Evolutionary conservation across 2,888 invertebrate genomes (phyloP), one percentile per base, ranked within the genome.

Genomic region (Mellilla xanthometata): DNA sequence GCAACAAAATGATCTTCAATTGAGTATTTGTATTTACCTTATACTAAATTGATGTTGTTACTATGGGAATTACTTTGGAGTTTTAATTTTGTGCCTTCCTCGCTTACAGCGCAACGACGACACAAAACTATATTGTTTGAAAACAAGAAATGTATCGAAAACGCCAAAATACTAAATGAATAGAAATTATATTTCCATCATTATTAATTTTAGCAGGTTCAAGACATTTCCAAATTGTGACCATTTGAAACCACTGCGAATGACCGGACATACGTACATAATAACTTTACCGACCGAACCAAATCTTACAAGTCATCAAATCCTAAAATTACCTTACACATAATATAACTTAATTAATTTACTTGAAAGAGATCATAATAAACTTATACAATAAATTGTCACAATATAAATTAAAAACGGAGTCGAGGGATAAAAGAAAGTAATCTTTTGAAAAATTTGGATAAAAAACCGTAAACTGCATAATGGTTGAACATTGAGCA

Each of bases 351-450:
- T 77, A 85, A 78, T 76, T 78, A 83, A 72, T 72, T 48, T 47
- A 47, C 32, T 46, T 78, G 83, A 86, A 88, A 85, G 89, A 89
- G 89, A 89, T 89, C 89, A 89, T 88, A 85, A 85, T 82, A 81
- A 77, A 82, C 87, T 88, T 89, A 89, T 62, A 83, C 76, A 70
- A 80, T 46, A 82, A 24, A 78, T 78, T 79, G 83, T 83, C 83
- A 81, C 81, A 76, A 72, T 76, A 76, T 73, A 76, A 74, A 72
- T 76, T 24, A 78, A 76, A 72, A 77, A 76, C 62, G 53, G 52
- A 49, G 45, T 53, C 22, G 24, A 29, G 31, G 32, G 31, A 15
- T 33, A 28, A 29, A 22, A 22, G 13, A 32, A 36, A n/a, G n/a
- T n/a, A n/a, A n/a, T 5, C 12, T 32, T 19, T 12, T 33, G 12